These are phyloP conservation scores for Ruditapes philippinarum DNA, from an alignment of 1,140 invertebrate species.

Conservation along the genomic window DNA sequence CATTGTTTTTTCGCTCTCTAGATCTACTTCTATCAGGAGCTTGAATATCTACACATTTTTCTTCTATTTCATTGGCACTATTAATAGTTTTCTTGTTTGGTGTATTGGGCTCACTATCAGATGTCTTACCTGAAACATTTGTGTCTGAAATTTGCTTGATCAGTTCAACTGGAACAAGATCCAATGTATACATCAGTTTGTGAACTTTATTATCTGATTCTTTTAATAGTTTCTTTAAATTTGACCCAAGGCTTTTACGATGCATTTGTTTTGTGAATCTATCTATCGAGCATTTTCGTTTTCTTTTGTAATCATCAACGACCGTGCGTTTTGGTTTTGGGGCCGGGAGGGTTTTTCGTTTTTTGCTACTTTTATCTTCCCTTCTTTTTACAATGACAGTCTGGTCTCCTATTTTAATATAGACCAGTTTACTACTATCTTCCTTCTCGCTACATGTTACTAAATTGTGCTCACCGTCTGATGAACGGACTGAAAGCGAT, in stretches of 20 bases:
- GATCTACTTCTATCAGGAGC: background rate
- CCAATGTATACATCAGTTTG: background rate
- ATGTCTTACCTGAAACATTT: background rate
- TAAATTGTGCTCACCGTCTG: background rate
- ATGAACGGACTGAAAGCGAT: background rate
- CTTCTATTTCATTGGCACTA: background rate
- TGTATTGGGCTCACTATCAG: background rate
- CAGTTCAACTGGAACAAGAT: background rate
- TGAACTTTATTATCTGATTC: background rate
- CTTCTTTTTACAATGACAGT: background rate
- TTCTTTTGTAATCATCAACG: constrained; percentile 3
- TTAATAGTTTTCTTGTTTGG: background rate
- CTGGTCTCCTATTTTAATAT: background rate
- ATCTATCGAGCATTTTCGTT: background rate
- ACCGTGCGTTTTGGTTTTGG: constrained; percentile 22
- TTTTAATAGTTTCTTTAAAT: background rate
- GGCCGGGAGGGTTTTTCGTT: constrained; percentile 21
- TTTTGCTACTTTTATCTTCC: no score
- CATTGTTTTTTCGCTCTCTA: background rate
- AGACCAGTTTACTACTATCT: background rate
- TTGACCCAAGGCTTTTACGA: background rate
- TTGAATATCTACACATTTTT: background rate
- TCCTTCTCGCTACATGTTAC: background rate
- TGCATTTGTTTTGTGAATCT: background rate
- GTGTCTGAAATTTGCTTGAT: background rate